Percentiles rank a stretch among this genome's conserved stretches.
Conservation (phyloP, 1,140 invertebrate genomes). For the Drosophila chauvacae region DNA sequence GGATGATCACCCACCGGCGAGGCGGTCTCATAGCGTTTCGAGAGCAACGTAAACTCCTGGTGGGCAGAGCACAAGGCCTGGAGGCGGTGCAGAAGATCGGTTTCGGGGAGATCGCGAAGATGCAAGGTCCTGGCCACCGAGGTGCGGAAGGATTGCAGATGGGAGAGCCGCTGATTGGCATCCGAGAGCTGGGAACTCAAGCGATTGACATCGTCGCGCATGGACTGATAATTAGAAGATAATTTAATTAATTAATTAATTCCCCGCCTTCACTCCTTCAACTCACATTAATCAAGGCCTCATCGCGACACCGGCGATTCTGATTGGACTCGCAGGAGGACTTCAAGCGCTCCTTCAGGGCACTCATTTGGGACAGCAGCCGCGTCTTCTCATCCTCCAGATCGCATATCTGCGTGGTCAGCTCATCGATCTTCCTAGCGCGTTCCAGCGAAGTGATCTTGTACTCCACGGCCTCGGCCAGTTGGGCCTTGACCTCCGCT, state of each 20-base stretch:
- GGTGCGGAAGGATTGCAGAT: conserved; percentile 89
- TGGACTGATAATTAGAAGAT: conserved; percentile 72
- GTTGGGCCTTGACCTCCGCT: conserved; percentile 90
- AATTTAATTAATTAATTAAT: neutral
- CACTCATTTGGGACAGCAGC: conserved; percentile 66
- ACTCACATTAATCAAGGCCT: conserved; percentile 88
- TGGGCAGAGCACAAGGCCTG: conserved; percentile 86
- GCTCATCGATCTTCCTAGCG: conserved; percentile 92
- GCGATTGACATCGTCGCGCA: conserved; percentile 90
- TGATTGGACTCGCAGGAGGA: conserved; percentile 80
- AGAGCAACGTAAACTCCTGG: conserved; percentile 88
- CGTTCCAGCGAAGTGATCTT: conserved; percentile 93
- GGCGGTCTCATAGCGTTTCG: conserved; percentile 86
- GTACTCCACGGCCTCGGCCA: conserved; percentile 92
- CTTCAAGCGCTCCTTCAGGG: conserved; percentile 75
- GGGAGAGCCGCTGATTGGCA: conserved; percentile 89
- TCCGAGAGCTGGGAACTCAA: conserved; percentile 90
- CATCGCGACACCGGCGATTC: conserved; percentile 84
- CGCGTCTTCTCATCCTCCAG: conserved; percentile 80
- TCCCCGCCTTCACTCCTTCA: neutral
- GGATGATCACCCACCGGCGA: conserved; percentile 81
- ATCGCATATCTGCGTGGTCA: conserved; percentile 86
- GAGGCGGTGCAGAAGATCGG: conserved; percentile 79
- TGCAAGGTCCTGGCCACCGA: conserved; percentile 88
- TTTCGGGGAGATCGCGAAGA: conserved; percentile 78